phyloP scores from a whole-genome alignment of 2,888 invertebrate species.

The Poecilobothrus nobilitatus region DNA sequence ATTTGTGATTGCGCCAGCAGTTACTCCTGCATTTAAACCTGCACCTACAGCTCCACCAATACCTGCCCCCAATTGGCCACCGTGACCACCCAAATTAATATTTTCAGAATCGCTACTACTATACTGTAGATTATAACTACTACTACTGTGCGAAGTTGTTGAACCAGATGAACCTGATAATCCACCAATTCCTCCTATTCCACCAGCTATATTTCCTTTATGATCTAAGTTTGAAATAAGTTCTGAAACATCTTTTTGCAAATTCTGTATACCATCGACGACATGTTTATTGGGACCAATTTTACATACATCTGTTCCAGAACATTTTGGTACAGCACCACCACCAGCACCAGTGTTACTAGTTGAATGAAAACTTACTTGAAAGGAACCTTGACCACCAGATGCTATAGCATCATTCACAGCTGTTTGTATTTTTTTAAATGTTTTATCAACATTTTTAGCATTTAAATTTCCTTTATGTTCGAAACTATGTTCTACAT shows the following conservation, averaged over 20 bases:
- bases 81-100: not conserved
- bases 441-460: not conserved
- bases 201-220: not conserved
- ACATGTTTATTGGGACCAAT: too few species aligned
- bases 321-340: too few species aligned
- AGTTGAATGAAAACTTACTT: not conserved
- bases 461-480: not conserved
- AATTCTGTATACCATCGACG: too few species aligned
- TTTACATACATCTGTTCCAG: too few species aligned
- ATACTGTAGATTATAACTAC: constrained; percentile 9
- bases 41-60: not conserved
- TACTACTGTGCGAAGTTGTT: constrained; percentile 21
- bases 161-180: constrained; percentile 20
- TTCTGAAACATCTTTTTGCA: too few species aligned
- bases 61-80: not conserved
- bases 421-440: not conserved
- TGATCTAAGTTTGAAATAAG: too few species aligned
- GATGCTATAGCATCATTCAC: not conserved
- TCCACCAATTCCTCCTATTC: constrained; percentile 22
- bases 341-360: not conserved
- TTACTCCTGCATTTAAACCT: not conserved
- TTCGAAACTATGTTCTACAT: not conserved
- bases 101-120: not conserved
- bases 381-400: not conserved
- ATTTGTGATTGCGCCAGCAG: not conserved